These are phyloP conservation scores for Lissocephala sabroskyi DNA, from an alignment of 2,888 invertebrate genomes.

Conservation along the genomic window DNA sequence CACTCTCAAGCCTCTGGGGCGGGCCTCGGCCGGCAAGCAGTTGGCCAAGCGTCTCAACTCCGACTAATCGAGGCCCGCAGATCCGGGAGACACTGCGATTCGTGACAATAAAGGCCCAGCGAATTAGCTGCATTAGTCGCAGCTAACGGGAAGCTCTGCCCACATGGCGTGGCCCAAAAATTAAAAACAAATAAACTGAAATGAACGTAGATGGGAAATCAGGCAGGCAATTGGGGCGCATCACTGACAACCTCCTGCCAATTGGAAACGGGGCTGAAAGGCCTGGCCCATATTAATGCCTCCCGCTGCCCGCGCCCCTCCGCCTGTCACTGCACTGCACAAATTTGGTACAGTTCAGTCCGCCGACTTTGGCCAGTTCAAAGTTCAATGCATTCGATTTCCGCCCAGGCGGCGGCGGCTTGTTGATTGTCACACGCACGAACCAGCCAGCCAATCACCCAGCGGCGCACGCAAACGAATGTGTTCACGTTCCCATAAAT, in stretches of 20 bases:
- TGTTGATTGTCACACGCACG: constrained; percentile 5
- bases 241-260: constrained; percentile 19
- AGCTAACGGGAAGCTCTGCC: constrained; percentile 27
- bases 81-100: constrained; percentile 15
- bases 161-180: constrained; percentile 19
- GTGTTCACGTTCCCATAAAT: too few relatives aligned
- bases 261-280: too few relatives aligned
- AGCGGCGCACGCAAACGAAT: background rate
- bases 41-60: too few relatives aligned
- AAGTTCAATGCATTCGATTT: constrained; percentile 36
- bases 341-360: background rate
- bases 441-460: background rate
- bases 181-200: constrained; percentile 15
- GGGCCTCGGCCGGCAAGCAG: too few relatives aligned
- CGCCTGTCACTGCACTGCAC: too few relatives aligned
- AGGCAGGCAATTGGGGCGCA: background rate
- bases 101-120: constrained; percentile 38
- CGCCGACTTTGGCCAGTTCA: constrained; percentile 28
- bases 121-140: constrained; percentile 37
- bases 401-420: too few relatives aligned
- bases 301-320: too few relatives aligned
- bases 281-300: too few relatives aligned
- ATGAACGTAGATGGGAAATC: too few relatives aligned
- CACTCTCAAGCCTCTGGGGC: too few relatives aligned
- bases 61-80: too few relatives aligned